phyloP scores from a whole-genome alignment of 2,797 vertebrate genomes.

The Crenichthys baileyi region DNA sequence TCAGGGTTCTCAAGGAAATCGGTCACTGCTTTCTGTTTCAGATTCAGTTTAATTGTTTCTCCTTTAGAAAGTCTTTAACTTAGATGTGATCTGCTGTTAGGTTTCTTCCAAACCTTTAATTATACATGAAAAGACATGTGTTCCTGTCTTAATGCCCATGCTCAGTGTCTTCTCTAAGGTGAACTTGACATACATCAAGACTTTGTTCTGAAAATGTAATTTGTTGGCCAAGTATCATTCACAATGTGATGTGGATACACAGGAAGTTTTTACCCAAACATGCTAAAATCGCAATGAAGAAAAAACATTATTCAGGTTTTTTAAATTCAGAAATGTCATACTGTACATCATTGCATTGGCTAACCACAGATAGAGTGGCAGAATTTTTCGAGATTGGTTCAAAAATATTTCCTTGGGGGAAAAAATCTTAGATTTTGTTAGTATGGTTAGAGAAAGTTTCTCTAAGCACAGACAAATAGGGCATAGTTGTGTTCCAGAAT shows the following conservation, averaged over 20 bases:
- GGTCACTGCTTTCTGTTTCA: not conserved
- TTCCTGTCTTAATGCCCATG: slow-evolving; percentile 19
- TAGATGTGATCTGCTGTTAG: slow-evolving; percentile 10
- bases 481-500: not conserved
- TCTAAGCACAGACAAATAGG: not conserved
- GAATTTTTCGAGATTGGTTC: too few species aligned
- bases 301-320: too few species aligned
- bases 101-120: slow-evolving; percentile 5
- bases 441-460: slow-evolving; percentile 11
- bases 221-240: slow-evolving; percentile 29
- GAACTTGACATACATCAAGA: slow-evolving; percentile 8
- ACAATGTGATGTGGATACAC: slow-evolving; percentile 4
- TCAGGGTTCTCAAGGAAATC: too few species aligned
- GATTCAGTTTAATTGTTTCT: not conserved
- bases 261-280: too few species aligned
- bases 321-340: too few species aligned
- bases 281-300: too few species aligned
- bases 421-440: slow-evolving; percentile 4
- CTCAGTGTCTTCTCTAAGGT: slow-evolving; percentile 8
- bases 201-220: slow-evolving; percentile 28
- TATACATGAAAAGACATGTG: slow-evolving; percentile 12
- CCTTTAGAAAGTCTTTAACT: not conserved
- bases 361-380: too few species aligned
- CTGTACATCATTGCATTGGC: too few species aligned
- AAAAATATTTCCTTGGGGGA: too few species aligned